These are phyloP conservation scores for Noctua janthina DNA, from an alignment of 2,888 invertebrate species.

Conservation along the genomic window DNA sequence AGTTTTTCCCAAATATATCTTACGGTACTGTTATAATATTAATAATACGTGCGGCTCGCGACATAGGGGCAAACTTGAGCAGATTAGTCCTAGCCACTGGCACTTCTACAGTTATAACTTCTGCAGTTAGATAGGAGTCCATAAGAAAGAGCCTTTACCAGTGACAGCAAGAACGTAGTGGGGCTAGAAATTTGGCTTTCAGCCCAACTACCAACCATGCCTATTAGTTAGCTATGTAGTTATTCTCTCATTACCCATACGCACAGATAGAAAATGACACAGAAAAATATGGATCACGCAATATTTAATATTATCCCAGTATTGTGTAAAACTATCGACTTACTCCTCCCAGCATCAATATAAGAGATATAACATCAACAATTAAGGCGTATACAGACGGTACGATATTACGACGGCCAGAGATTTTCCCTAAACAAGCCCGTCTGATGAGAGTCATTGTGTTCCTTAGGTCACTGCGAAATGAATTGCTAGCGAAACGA, in stretches of 20 bases:
- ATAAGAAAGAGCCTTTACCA: background rate
- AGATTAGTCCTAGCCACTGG: too few relatives aligned
- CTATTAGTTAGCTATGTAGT: background rate
- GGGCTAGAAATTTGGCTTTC: background rate
- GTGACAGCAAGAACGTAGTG: background rate
- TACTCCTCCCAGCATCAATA: slow-evolving; percentile 26
- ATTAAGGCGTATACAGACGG: slow-evolving; percentile 79
- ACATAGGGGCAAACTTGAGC: too few relatives aligned
- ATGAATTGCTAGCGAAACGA: slow-evolving; percentile 63
- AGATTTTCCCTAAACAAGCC: slow-evolving; percentile 85
- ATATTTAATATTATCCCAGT: background rate
- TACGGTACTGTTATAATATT: too few relatives aligned
- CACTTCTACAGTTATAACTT: too few relatives aligned
- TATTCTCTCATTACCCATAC: background rate
- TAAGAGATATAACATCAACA: slow-evolving; percentile 71
- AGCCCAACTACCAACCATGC: background rate
- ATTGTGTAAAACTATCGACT: background rate
- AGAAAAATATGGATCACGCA: background rate
- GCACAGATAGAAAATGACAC: background rate
- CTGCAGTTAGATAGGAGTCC: too few relatives aligned
- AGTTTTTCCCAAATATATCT: too few relatives aligned
- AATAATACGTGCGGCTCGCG: too few relatives aligned
- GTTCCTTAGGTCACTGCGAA: slow-evolving; percentile 65
- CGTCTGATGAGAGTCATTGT: slow-evolving; percentile 86
- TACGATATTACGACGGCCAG: slow-evolving; percentile 59